These are phyloP conservation scores for Cyprinodon diabolis DNA, from an alignment of 2,797 vertebrate species.

Conservation along the genomic window DNA sequence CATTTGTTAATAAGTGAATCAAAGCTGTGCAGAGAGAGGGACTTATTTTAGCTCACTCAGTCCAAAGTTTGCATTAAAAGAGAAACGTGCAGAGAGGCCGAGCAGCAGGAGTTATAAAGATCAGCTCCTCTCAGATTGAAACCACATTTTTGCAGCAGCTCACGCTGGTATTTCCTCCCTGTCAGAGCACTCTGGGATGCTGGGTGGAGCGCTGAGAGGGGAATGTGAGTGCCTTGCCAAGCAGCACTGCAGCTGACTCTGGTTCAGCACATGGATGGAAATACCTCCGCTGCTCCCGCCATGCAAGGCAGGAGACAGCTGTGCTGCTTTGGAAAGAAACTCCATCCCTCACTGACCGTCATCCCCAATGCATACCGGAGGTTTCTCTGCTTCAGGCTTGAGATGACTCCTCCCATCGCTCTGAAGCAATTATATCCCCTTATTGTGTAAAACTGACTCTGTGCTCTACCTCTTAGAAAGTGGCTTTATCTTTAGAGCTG, in stretches of 20 bases:
- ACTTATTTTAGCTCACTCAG: neutral
- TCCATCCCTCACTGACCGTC: neutral
- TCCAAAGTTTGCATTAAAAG: neutral
- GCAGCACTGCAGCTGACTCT: slow-evolving; percentile 41
- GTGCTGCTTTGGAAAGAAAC: neutral
- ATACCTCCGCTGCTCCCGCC: slow-evolving; percentile 19
- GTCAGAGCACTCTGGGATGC: slow-evolving; percentile 16
- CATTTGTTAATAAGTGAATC: neutral
- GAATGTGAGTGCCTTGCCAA: slow-evolving; percentile 29
- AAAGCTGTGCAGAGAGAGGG: neutral
- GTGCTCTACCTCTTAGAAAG: neutral
- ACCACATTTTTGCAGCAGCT: slow-evolving; percentile 71
- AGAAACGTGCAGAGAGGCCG: neutral
- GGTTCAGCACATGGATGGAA: slow-evolving; percentile 52
- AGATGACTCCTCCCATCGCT: neutral
- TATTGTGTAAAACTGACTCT: neutral
- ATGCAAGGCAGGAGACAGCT: slow-evolving; percentile 4
- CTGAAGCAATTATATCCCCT: neutral
- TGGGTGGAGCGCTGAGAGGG: slow-evolving; percentile 54
- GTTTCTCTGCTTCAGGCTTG: neutral
- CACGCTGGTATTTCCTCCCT: slow-evolving; percentile 69
- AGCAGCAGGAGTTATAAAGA: slow-evolving; percentile 27
- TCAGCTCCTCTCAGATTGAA: slow-evolving; percentile 53
- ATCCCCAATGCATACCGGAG: neutral
- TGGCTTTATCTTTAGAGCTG: too few species aligned